Evolutionary conservation across 2,888 invertebrate species (phyloP).

Genomic region (Drosophila pseudotalamancana): DNA sequence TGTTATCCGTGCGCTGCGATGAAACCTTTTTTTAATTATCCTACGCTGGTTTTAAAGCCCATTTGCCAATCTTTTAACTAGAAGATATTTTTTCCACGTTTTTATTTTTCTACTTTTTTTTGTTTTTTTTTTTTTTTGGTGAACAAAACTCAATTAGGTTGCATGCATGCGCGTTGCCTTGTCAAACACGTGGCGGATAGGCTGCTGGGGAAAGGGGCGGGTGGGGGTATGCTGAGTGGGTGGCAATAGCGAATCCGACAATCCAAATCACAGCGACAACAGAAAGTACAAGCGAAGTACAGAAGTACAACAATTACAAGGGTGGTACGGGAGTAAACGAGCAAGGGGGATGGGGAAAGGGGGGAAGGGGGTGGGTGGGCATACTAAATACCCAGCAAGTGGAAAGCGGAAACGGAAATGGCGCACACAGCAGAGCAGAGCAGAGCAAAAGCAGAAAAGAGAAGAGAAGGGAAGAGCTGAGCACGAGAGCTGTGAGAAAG

Average conservation of each 20-base stretch:
- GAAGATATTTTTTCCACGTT: conserved; percentile 19
- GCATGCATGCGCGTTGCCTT: conserved; percentile 74
- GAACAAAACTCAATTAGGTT: conserved; percentile 74
- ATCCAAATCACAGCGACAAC: conserved; percentile 77
- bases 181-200: conserved; percentile 68
- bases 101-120: conserved; percentile 1
- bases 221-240: neutral
- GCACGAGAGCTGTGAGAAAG: conserved; percentile 6
- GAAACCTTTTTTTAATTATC: conserved; percentile 42
- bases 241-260: conserved; percentile 40
- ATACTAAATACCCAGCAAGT: conserved; percentile 79
- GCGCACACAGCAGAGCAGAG: conserved; percentile 61
- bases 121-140: conserved; percentile 13
- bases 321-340: neutral
- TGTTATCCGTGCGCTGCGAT: conserved; percentile 31
- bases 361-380: conserved; percentile 1
- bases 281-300: conserved; percentile 72
- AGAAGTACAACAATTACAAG: conserved; percentile 70
- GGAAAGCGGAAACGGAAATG: conserved; percentile 79
- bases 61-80: conserved; percentile 44
- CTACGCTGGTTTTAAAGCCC: conserved; percentile 21
- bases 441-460: conserved; percentile 18
- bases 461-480: conserved; percentile 6
- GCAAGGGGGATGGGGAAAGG: neutral
- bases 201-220: neutral